A percentile compares a stretch with the other conserved stretches of the same genome.
phyloP scores from a whole-genome alignment of 1,140 invertebrate genomes.

The Samia ricini region DNA sequence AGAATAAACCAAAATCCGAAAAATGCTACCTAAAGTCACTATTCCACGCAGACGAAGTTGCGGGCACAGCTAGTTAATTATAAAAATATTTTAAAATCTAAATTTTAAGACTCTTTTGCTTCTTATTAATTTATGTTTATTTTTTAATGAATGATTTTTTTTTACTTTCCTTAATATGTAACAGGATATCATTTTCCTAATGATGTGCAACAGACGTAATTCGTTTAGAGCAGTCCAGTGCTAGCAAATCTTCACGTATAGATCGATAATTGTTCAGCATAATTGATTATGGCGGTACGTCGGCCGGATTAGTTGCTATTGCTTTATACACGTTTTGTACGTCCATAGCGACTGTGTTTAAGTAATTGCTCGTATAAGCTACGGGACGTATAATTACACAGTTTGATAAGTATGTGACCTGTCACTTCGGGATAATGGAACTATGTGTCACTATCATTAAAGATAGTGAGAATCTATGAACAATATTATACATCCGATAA shows the following conservation, averaged over 20 bases:
- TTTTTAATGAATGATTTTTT: no score
- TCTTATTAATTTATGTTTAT: no score
- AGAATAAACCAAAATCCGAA: no score
- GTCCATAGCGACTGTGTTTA: slow-evolving; percentile 12
- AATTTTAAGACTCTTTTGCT: no score
- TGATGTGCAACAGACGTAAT: neutral
- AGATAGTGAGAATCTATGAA: neutral
- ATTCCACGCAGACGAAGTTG: no score
- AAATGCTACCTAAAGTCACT: no score
- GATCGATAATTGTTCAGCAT: slow-evolving; percentile 37
- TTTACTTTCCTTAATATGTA: no score
- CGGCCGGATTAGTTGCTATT: slow-evolving; percentile 37
- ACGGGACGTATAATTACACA: neutral
- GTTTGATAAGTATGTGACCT: neutral
- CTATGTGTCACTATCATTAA: neutral
- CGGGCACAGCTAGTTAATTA: no score
- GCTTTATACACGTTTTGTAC: slow-evolving; percentile 34
- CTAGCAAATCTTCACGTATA: slow-evolving; percentile 14
- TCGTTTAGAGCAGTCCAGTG: neutral
- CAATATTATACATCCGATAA: no score
- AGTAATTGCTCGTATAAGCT: slow-evolving; percentile 7
- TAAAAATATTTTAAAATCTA: no score
- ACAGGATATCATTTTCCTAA: no score
- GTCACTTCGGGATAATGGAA: neutral
- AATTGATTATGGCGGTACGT: slow-evolving; percentile 40